phyloP scores from a whole-genome alignment of 2,888 invertebrate genomes.

The Drosophila formosana region DNA sequence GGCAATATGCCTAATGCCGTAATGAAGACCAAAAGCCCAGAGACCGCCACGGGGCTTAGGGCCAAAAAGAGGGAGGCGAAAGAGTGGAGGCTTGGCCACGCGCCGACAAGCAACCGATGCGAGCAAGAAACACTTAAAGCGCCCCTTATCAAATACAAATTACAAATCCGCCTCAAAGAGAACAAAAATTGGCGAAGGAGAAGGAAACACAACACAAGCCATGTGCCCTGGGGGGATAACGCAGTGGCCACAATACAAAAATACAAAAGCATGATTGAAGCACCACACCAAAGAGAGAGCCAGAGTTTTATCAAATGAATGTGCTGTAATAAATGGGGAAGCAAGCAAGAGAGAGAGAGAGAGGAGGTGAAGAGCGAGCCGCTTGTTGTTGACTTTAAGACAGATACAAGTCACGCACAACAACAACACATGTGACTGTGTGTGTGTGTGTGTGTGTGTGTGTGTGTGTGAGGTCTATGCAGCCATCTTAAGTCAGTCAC shows the following conservation, averaged over 20 bases:
- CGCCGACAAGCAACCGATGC: conserved; percentile 25
- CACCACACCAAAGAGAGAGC: conserved; percentile 27
- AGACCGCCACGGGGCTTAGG: conserved; percentile 25
- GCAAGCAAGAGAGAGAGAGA: conserved; percentile 17
- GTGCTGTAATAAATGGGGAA: conserved; percentile 69
- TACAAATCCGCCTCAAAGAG: conserved; percentile 67
- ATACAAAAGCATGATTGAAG: conserved; percentile 78
- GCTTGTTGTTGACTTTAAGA: conserved; percentile 71
- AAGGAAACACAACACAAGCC: conserved; percentile 6
- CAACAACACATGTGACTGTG: conserved; percentile 16
- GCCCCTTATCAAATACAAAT: conserved; percentile 73
- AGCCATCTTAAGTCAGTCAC: conserved; percentile 74
- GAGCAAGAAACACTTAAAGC: conserved; percentile 55
- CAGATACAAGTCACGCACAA: conserved; percentile 54
- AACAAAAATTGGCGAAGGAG: conserved; percentile 1
- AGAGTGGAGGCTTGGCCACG: conserved; percentile 18
- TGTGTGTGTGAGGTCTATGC: conserved; percentile 21
- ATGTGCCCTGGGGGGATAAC: conserved; percentile 22
- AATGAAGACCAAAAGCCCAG: conserved; percentile 58
- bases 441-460: conserved; percentile 5
- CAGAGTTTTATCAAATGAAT: conserved; percentile 75
- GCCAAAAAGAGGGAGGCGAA: neutral
- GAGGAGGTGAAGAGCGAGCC: conserved; percentile 18
- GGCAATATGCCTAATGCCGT: conserved; percentile 64
- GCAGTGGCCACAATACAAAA: conserved; percentile 39